Evolutionary conservation across 2,888 invertebrate species (phyloP).

Genomic region (Yponomeuta malinellus): DNA sequence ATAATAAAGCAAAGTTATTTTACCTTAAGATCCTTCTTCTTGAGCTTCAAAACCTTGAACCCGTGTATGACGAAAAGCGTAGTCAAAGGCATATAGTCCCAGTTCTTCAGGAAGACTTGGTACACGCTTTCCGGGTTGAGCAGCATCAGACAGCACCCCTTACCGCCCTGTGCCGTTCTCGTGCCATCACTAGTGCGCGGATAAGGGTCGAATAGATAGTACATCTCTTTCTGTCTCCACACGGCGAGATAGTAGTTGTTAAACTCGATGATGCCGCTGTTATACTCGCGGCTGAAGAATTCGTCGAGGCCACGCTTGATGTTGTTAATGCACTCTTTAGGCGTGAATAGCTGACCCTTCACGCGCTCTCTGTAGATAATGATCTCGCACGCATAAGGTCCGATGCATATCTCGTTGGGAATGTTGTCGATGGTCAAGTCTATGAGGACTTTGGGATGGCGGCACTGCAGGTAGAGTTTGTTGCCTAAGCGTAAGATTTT

Average conservation of each 20-base stretch:
- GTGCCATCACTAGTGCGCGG: constrained; percentile 75
- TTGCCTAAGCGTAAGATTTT: constrained; percentile 76
- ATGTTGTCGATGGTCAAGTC: constrained; percentile 72
- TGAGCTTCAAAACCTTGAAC: constrained; percentile 74
- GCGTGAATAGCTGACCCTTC: constrained; percentile 64
- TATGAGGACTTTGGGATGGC: constrained; percentile 60
- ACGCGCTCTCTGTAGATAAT: constrained; percentile 72
- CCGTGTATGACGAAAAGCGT: constrained; percentile 76
- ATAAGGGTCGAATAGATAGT: constrained; percentile 80
- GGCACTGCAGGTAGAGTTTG: constrained; percentile 72
- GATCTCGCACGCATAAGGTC: constrained; percentile 75
- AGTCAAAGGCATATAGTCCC: constrained; percentile 61
- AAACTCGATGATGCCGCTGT: constrained; percentile 74
- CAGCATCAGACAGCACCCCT: constrained; percentile 79
- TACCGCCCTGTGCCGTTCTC: constrained; percentile 70
- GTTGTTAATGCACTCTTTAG: constrained; percentile 69
- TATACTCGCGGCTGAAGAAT: constrained; percentile 71
- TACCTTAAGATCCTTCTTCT: constrained; percentile 39
- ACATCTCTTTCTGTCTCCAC: constrained; percentile 79
- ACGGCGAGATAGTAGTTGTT: constrained; percentile 75
- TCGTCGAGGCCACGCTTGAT: constrained; percentile 63
- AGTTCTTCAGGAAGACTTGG: constrained; percentile 68
- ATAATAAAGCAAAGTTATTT: no score
- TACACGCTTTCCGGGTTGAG: constrained; percentile 75
- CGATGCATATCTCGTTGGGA: constrained; percentile 73